A percentile compares a stretch with the other conserved stretches of the same genome.
These are phyloP conservation scores for Ispidina picta DNA, from an alignment of 2,797 vertebrate species.

Conservation along the genomic window DNA sequence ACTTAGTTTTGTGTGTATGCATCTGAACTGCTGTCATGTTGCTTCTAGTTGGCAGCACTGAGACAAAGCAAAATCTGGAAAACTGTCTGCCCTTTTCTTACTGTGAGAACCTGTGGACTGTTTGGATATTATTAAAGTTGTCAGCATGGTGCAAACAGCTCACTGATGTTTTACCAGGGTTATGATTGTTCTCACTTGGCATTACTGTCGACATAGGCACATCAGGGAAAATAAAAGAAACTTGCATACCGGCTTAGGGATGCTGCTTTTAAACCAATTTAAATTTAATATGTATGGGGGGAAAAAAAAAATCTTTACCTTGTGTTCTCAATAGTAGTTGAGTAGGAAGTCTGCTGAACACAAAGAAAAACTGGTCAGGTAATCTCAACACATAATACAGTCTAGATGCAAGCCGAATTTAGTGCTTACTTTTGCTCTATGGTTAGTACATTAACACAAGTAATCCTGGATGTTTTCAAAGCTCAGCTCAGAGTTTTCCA, in stretches of 20 bases:
- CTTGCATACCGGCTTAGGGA: not conserved
- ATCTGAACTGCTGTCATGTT: conserved; percentile 39
- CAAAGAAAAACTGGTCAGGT: not conserved
- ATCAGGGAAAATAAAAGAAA: not conserved
- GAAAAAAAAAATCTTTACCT: not conserved
- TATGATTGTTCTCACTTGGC: conserved; percentile 1
- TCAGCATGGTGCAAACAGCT: conserved; percentile 11
- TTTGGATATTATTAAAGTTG: conserved; percentile 34
- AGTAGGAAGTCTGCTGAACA: not conserved
- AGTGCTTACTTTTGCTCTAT: not conserved
- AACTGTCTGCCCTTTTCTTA: conserved; percentile 17
- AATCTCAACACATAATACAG: not conserved
- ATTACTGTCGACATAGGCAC: not conserved
- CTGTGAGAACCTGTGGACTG: not conserved
- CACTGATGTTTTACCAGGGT: not conserved
- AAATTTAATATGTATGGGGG: not conserved
- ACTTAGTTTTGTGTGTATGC: not conserved
- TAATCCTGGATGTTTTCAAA: not conserved
- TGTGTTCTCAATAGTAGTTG: not conserved
- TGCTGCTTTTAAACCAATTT: conserved; percentile 5
- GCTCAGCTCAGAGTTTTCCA: not conserved
- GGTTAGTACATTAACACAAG: not conserved
- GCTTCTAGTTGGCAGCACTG: not conserved
- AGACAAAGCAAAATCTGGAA: conserved; percentile 25
- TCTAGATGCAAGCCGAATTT: not conserved